Evolutionary conservation across 2,888 invertebrate species (phyloP).

Genomic region (Cryptosula pallasiana): DNA sequence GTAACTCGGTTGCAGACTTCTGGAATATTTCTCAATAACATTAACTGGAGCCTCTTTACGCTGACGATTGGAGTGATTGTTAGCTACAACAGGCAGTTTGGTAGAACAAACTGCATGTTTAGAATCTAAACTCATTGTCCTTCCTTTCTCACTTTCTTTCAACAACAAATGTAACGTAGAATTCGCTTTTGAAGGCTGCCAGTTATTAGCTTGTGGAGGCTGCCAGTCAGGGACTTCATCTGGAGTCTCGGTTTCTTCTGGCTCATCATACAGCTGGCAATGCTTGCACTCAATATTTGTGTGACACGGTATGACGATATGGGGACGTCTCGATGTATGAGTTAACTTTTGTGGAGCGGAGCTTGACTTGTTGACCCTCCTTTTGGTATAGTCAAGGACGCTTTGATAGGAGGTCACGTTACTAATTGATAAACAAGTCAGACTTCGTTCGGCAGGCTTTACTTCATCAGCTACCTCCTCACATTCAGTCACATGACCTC

Average conservation of each 20-base stretch:
- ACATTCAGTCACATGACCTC: no score
- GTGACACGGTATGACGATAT: conserved; percentile 17
- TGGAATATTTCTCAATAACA: not conserved
- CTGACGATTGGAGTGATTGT: not conserved
- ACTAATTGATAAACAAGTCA: not conserved
- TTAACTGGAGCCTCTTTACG: not conserved
- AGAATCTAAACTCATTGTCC: not conserved
- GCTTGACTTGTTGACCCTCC: not conserved
- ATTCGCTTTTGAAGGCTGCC: not conserved
- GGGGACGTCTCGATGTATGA: not conserved
- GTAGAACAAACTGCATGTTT: not conserved
- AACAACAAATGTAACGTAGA: not conserved
- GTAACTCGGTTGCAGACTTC: not conserved
- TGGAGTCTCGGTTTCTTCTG: not conserved
- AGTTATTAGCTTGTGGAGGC: not conserved
- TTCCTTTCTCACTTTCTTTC: not conserved
- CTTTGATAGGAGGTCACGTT: not conserved
- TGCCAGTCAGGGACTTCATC: not conserved
- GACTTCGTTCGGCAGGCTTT: not conserved
- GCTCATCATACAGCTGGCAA: conserved; percentile 21
- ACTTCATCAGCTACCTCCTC: no score
- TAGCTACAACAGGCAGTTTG: not conserved
- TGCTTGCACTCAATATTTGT: not conserved
- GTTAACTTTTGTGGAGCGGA: not conserved
- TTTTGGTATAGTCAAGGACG: not conserved